Base-by-base conservation (phyloP, 1,140 invertebrate species). In the Geopemphigus sp. region DNA sequence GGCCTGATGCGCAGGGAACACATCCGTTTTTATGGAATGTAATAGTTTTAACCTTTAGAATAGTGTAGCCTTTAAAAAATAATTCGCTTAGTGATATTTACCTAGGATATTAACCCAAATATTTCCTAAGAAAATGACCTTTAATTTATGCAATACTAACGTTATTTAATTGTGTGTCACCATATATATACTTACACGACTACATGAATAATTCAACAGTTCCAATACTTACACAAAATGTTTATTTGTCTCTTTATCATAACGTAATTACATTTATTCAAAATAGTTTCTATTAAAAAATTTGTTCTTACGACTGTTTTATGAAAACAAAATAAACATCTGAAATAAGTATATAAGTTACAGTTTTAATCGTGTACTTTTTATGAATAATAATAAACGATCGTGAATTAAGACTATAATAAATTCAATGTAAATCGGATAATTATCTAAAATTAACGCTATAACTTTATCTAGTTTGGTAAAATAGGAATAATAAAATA, bases 21-120 rank as follows among this genome's bases (percentile, higher is more conserved):
- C n/a, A 29, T 32, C 0, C 2, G 32, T n/a, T 64, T 64, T 64
- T 64, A 4, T 12, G 19, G 10, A 64, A 8, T 45, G 39, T 64
- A 64, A 39, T 45, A 66, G 29, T 63, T 39, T 45, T 22, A 66
- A 66, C 63, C 63, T 66, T 66, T 66, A 39, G 17, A 3, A 45
- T 12, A 68, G 17, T 50, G 22, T 68, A 39, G 1, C 45, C 22
- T 68, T 68, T 68, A 1, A 17, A 50, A 47, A 24, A 26, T 19
- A 2, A 47, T 68, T 24, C 15, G 24, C 32, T 17, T 24, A 0
- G n/a, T 4, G 22, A 12, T 22, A 22, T 5, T 63, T 29, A n/a
- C 10, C 17, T 4, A 39, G 32, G 32, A 39, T 61, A 61, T 64
- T 47, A n/a, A 22, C 39, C 12, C 39, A 45, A 45, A 64, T 22